Conservation (phyloP, 23 tunicate species). For the Pegea sp. region DNA sequence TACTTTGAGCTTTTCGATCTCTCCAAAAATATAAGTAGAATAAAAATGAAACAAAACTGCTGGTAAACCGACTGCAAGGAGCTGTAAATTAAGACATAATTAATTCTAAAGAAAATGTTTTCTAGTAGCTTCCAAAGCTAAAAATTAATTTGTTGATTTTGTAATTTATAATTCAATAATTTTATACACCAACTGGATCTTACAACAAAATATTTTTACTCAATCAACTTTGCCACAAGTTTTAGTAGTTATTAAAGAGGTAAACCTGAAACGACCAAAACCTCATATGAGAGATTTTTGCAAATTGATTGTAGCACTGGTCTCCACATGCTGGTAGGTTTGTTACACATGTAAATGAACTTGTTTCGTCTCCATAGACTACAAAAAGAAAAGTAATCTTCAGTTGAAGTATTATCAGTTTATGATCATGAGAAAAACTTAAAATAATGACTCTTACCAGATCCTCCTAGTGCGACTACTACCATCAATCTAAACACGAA, state of each 20-base stretch:
- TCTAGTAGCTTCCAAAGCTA: background rate
- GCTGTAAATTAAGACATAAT: background rate
- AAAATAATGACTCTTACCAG: background rate
- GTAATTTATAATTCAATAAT: background rate
- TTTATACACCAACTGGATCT: background rate
- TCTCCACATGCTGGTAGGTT: background rate
- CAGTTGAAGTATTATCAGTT: background rate
- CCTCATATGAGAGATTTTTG: background rate
- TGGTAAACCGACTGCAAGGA: background rate
- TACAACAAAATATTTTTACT: background rate
- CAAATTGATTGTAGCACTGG: background rate
- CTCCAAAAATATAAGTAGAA: background rate
- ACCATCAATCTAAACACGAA: background rate
- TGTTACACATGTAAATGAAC: background rate
- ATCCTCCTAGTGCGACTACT: background rate
- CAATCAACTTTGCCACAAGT: background rate
- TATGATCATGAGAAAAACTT: background rate
- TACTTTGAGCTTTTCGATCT: background rate
- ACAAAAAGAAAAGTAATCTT: background rate
- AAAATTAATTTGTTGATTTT: background rate
- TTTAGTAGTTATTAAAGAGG: too few species aligned
- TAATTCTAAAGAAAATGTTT: background rate
- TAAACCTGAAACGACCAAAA: background rate
- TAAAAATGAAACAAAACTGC: background rate
- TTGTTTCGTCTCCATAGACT: background rate